phyloP scores from a whole-genome alignment of 2,797 vertebrate species.

The Antrozous pallidus region DNA sequence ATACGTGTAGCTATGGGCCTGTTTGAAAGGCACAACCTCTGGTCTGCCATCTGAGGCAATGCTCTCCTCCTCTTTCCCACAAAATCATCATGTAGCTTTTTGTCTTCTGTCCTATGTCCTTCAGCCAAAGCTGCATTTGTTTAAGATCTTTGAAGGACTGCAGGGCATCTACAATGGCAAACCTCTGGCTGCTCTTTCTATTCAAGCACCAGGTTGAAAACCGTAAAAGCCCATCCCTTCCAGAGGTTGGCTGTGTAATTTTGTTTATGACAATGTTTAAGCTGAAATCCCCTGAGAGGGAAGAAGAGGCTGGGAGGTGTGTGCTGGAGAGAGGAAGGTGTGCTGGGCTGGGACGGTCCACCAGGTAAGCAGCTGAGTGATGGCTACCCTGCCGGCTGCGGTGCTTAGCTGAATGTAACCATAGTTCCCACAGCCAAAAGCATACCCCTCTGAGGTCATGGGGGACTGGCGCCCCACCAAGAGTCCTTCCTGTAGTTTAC shows the following conservation, averaged over 20 bases:
- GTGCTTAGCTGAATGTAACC: background rate
- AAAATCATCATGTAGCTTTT: background rate
- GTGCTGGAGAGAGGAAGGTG: background rate
- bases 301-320: background rate
- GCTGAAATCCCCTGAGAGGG: background rate
- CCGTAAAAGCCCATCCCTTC: background rate
- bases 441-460: accelerated
- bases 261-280: background rate
- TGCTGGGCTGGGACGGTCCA: background rate
- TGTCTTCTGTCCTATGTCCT: background rate
- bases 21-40: background rate
- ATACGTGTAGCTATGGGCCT: background rate
- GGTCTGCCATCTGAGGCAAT: background rate
- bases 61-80: background rate
- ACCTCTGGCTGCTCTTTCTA: background rate
- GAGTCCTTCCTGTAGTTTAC: too few species aligned
- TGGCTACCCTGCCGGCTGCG: accelerated
- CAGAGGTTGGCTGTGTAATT: background rate
- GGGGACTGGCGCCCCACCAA: too few species aligned
- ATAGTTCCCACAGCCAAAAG: background rate
- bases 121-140: background rate
- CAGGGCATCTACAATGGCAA: background rate
- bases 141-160: constrained; percentile 17
- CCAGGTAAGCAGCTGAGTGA: accelerated
- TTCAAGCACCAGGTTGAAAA: background rate